Evolutionary conservation across 2,113 vertebrate species (phyloP).

Genomic region (Ammodytes marinus): DNA sequence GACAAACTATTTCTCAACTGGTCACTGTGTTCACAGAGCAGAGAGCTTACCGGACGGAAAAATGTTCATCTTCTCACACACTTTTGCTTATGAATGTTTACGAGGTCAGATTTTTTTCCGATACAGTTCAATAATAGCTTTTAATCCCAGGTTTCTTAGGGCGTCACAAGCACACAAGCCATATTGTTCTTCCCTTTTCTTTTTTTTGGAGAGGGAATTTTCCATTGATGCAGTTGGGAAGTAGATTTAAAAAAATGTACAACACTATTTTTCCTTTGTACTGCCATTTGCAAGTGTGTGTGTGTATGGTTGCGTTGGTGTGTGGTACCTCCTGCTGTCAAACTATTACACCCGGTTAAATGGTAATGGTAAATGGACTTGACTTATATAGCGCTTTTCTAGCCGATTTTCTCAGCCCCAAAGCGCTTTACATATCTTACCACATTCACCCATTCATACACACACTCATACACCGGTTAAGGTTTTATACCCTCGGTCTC

Average conservation of each 20-base stretch:
- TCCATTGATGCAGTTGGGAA: conserved; percentile 8
- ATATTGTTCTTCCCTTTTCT: too few species aligned
- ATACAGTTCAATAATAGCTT: too few species aligned
- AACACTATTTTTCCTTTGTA: conserved; percentile 1
- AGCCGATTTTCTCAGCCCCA: too few species aligned
- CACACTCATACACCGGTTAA: too few species aligned
- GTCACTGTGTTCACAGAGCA: background rate
- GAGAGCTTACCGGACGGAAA: background rate
- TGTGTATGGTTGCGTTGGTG: background rate
- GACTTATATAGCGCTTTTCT: too few species aligned
- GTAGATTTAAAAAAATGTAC: background rate
- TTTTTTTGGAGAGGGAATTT: background rate
- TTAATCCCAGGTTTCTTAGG: too few species aligned
- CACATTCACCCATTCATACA: too few species aligned
- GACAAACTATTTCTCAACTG: conserved; percentile 12
- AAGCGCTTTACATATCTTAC: too few species aligned
- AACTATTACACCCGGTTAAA: background rate
- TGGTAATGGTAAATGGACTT: too few species aligned
- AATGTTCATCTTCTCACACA: background rate
- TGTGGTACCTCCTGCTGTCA: conserved; percentile 7
- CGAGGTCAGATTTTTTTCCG: too few species aligned
- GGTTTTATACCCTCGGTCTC: conserved; percentile 6
- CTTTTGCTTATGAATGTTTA: too few species aligned
- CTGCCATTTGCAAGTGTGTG: background rate
- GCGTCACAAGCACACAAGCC: too few species aligned